Base-by-base conservation (phyloP, 2,113 vertebrate species). In the Mungos mungo region DNA sequence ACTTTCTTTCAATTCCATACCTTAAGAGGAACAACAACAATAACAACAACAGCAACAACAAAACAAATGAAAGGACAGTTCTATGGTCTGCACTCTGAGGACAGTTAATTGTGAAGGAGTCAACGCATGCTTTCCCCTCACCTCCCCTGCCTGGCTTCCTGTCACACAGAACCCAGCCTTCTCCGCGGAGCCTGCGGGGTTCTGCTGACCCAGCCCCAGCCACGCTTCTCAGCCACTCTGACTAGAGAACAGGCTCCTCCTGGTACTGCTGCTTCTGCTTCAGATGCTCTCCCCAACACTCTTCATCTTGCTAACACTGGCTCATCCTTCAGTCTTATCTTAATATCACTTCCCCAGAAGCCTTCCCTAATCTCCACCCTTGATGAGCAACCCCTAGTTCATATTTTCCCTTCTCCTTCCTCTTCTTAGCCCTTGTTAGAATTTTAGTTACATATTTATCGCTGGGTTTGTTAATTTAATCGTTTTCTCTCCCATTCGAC, bases 251-350 rank as follows among this genome's bases (percentile, higher is more conserved):
- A 1, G 3, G 31, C 31, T 81, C 86, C 89, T 93, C 18, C 7
- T 69, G 15, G 10, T 57, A 77, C 18, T 54, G 31, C 12, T n/a
- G 0, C 21, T 69, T 5, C 77, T 72, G 3, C 31, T 72, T 84
- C 15, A 90, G 87, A 33, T 74, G 71, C 60, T n/a, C 29, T 3
- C 3, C 6, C 38, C 2, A 11, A 52, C 31, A 6, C 7, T 96
- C 81, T 81, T 41, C 31, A 69, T 83, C 92, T 97, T 86, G 72
- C 77, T 93, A 38, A 65, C 33, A 83, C 57, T 71, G 35, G 52
- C 5, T 76, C 57, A 31, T 45, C 52, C 47, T 80, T 88, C 19
- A 66, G 29, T 35, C 38, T 88, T 35, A 86, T 85, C 85, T 88
- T 88, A 76, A 29, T 35, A 63, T 69, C 50, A 35, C 68, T 95